Base-by-base conservation (phyloP, 92 coral and sea anemone species). In the Scolanthus callimorphus region DNA sequence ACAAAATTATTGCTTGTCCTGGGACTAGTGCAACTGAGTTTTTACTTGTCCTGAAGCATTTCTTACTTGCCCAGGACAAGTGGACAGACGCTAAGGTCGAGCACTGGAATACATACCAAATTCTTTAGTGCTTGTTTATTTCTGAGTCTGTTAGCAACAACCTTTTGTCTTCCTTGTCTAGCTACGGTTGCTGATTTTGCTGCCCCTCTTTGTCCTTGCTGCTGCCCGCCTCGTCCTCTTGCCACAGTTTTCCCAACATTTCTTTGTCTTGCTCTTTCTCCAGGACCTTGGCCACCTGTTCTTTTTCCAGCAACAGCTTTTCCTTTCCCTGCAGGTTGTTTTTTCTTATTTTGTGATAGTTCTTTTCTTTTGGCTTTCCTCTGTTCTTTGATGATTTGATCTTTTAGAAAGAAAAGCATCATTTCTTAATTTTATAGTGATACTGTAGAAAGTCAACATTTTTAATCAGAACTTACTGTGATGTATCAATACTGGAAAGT, bases 111-210 rank as follows among this genome's bases (percentile, higher is more conserved):
- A 50, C 75, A 41, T 29, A 68, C 75, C 11, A 52, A 46, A 56
- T 20, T 68, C 4, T 46, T 68, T 1, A 68, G 57, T 20, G 65
- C 49, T 38, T 60, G 87, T 34, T 55, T 73, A 65, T 62, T 73
- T 38, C 50, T n/a, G 11, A 81, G 73, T 25, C 63, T 55, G 28
- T 81, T 81, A 1, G 78, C 78, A 23, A 65, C n/a, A 3, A 75
- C 74, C 44, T 34, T 69, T 0, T 71, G 53, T 4, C 65, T 72
- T 38, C 73, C 71, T 37, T 29, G 27, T 39, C 27, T n/a, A 23
- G 73, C 1, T 45, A 61, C 8, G 24, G 41, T 30, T 53, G 62
- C 19, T 27, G 51, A 1, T 8, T 49, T 4, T 41, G 59, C 59
- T 20, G 28, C 46, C 3, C 21, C 31, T 8, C 2, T 17, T 12